Conservation (phyloP, 2,888 invertebrate species). For the Trissonchulus latispiculum region DNA sequence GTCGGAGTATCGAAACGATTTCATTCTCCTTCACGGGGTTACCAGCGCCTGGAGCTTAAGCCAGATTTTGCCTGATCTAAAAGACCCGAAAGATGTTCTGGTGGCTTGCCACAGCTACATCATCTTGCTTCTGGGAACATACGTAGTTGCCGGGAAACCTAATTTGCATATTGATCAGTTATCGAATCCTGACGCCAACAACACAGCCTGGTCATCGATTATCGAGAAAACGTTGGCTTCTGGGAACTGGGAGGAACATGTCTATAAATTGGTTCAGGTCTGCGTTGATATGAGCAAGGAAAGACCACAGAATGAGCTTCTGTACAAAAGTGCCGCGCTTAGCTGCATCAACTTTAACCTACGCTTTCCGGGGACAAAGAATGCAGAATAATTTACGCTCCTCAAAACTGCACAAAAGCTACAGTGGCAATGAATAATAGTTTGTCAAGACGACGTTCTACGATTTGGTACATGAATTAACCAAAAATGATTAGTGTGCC, state of each 20-base stretch:
- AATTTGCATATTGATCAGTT: not conserved
- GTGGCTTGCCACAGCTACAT: not conserved
- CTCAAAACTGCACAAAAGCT: too few species aligned
- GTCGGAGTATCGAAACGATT: not conserved
- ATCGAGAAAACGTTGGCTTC: not conserved
- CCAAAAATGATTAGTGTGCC: too few species aligned
- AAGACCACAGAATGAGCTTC: conserved; percentile 4
- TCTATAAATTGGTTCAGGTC: conserved; percentile 13
- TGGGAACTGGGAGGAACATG: not conserved
- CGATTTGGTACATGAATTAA: too few species aligned
- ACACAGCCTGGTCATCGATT: not conserved
- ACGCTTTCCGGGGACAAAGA: too few species aligned
- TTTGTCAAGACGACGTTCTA: too few species aligned
- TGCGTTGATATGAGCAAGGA: not conserved
- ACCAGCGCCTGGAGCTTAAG: not conserved
- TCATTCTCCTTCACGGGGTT: conserved; percentile 12
- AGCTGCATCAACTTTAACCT: not conserved
- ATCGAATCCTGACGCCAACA: not conserved
- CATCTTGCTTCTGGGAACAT: not conserved
- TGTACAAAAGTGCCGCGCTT: conserved; percentile 13
- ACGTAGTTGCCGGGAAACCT: not conserved
- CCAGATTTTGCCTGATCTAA: not conserved
- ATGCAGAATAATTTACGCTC: too few species aligned
- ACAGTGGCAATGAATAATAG: too few species aligned
- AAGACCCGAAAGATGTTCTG: not conserved